Conservation (phyloP, 2,113 vertebrate species). For the Chionis minor region DNA sequence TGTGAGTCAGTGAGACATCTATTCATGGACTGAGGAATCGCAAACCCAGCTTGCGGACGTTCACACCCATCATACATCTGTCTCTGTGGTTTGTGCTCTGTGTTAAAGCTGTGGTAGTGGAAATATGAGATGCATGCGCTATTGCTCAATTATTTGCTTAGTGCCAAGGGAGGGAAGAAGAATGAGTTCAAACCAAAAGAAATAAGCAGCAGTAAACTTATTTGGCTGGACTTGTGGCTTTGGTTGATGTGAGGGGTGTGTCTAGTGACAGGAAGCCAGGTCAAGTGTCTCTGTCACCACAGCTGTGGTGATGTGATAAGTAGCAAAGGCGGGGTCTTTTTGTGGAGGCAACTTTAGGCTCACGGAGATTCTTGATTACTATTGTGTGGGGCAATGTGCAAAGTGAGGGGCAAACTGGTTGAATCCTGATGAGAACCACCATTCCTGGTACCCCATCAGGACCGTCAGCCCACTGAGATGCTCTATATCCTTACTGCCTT, state of each 20-base stretch:
- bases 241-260: not conserved
- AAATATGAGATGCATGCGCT: not conserved
- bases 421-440: not conserved
- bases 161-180: not conserved
- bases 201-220: not conserved
- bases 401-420: not conserved
- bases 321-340: not conserved
- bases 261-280: not conserved
- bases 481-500: not conserved
- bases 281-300: not conserved
- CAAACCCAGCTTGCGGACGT: not conserved
- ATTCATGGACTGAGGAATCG: not conserved
- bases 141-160: not conserved
- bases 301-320: not conserved
- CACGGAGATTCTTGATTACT: not conserved
- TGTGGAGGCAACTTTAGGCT: not conserved
- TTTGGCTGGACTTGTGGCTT: not conserved
- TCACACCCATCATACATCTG: not conserved
- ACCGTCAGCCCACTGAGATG: not conserved
- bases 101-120: not conserved
- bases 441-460: accelerated
- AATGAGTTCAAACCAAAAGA: not conserved
- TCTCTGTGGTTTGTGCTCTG: not conserved
- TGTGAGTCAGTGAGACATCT: not conserved
- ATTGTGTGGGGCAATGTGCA: not conserved